phyloP scores from a whole-genome alignment of 2,113 vertebrate species.

The Lagopus leucura region DNA sequence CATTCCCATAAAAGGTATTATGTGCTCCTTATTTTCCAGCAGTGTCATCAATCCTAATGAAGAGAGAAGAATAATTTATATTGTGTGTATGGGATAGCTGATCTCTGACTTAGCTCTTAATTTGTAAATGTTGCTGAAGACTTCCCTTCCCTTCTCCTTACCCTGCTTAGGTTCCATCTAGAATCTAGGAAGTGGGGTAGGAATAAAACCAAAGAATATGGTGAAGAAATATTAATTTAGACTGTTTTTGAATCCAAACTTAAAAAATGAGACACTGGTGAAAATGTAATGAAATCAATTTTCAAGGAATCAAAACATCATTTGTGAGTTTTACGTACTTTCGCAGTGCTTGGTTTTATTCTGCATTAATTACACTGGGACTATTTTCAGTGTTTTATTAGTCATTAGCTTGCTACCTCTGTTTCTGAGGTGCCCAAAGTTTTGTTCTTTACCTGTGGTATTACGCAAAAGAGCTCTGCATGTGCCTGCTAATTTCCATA shows the following conservation, averaged over 20 bases:
- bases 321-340: neutral
- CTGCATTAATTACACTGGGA: neutral
- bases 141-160: neutral
- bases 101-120: conserved; percentile 52
- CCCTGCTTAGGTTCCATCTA: neutral
- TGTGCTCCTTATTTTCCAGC: conserved; percentile 45
- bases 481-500: neutral
- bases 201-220: neutral
- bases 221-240: neutral
- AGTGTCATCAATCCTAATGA: conserved; percentile 55
- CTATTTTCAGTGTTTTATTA: neutral
- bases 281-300: neutral
- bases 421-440: neutral
- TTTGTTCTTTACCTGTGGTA: neutral
- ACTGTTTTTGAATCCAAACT: neutral
- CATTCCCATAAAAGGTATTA: conserved; percentile 59
- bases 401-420: neutral
- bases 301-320: neutral
- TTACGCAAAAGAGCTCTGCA: neutral
- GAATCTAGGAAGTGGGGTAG: neutral
- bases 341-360: neutral
- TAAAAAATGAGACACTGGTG: neutral
- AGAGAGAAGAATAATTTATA: conserved; percentile 40
- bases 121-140: conserved; percentile 28
- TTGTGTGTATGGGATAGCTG: conserved; percentile 4